Base-by-base conservation (phyloP, 2,797 vertebrate species). In the Oceanodroma leucorhoa region DNA sequence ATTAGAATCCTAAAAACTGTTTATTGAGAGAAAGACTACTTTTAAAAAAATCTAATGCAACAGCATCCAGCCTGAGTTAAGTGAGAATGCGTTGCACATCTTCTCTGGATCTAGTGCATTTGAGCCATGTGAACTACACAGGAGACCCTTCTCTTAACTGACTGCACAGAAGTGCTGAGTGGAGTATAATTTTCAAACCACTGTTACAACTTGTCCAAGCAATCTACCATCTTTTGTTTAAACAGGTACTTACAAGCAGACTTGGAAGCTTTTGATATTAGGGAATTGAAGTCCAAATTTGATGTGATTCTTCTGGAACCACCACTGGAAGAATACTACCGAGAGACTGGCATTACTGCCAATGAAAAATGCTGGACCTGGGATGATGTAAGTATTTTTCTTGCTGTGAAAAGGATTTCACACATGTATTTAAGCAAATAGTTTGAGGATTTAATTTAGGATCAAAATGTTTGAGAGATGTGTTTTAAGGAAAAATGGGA, bases 321-420 rank as follows among this genome's bases (percentile, higher is more conserved):
- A 32, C 99, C 99, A 0, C 89, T 99, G 70, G 99, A 99, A 94
- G 99, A 99, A 73, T 99, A 99, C 95, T 99, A 99, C 97, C 98
- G 99, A 92, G 99, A 99, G 97, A 99, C 99, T 0, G 99, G 99
- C 90, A 99, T 99, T 91, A 99, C 99, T 71, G 99, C 99, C 90
- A 99, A 99, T 40, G 99, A 99, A 43, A 99, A 99, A 58, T 99
- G 99, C 97, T 99, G 99, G 99, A 99, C 98, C 17, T 99, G 99
- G 99, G 99, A 99, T 91, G 99, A 99, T 73, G 99, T 99, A 97
- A 98, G 98, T 90, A 4, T 18, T 66, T 40, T 19, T 54, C 24
- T 53, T 40, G 83, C 51, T 88, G 16, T 50, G 26, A 17, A 51
- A 71, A 78, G 4, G 29, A 29, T 66, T 58, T 62, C 4, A 1